Evolutionary conservation across 2,888 invertebrate species (phyloP), one percentile per base, ranked within the genome.

Genomic region (Platycnemis pennipes): DNA sequence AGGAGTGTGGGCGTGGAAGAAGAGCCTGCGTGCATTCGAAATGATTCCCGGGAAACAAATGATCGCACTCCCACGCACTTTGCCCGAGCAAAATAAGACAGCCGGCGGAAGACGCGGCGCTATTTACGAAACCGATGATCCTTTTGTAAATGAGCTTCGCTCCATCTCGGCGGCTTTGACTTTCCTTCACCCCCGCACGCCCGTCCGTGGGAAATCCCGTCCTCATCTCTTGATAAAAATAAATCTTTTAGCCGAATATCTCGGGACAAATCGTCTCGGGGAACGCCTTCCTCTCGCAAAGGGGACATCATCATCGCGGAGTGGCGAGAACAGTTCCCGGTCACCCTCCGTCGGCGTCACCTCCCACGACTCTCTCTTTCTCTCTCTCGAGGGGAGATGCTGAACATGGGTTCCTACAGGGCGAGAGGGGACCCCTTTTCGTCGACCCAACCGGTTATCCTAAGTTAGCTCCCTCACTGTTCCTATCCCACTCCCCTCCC

Each of bases 31-130:
- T n/a, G 63, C 19, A 63, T 53, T 53, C 89, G 89, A 56, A 89
- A 89, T 89, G 19, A 56, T 89, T 53, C 89, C 56, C 56, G 89
- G 89, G 42, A 89, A 89, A 89, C 89, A 89, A 89, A 89, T 89
- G 89, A 89, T 89, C 42, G 53, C 53, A 56, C 53, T 49, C 37
- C 88, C 88, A 53, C 88, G 56, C 89, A 89, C 53, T 89, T 53
- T 49, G 31, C 16, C 46, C 31, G 88, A 49, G 31, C 11, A 88
- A 88, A 88, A 46, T 49, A 45, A 45, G 46, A 46, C 45, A 26
- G 88, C 26, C 19, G 2, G n/a, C n/a, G 42, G 42, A 42, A 42
- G 42, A 22, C 42, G 22, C 5, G 89, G 63, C n/a, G 26, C 89
- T 89, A 89, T 89, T 89, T 91, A 77, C 77, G 77, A 77, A 77